Evolutionary conservation across 2,888 invertebrate species (phyloP), one percentile per base, ranked within the genome.

Genomic region (Ophioninae sp.): DNA sequence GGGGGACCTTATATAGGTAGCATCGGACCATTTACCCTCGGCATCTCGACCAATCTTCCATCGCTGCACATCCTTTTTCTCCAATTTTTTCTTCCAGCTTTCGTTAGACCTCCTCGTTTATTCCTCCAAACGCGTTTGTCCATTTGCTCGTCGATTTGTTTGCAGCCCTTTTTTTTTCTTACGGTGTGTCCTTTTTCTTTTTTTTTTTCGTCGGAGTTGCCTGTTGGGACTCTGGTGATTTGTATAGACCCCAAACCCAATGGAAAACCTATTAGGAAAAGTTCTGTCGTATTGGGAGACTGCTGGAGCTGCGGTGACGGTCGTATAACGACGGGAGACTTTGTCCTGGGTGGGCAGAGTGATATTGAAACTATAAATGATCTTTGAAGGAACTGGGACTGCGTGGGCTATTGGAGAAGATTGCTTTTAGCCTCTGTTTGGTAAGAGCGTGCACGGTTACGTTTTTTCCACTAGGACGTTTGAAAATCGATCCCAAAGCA

Each of bases 1-100:
- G 86, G 67, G 64, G 72, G 71, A 77, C 73, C 61, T 77, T 77
- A 73, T 41, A 41, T n/a, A n/a, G 72, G 79, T 69, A 63, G 76
- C 73, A n/a, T 63, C 44, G 72, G 61, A 75, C 56, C 68, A n/a
- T 56, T 77, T 64, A 8, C 44, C 68, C 59, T 72, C 74, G 64
- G 37, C 79, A 76, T 67, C 77, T 56, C 73, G 68, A 74, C 63
- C 83, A 64, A 80, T 80, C 73, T 74, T 58, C 67, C 69, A 58
- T 73, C 68, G n/a, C 73, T n/a, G 22, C 58, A 59, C 63, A n/a
- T 44, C 63, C 61, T 68, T 82, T 81, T 77, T 76, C 65, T 30
- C 44, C 58, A 41, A 20, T 80, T 71, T 73, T 51, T 79, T 79
- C 22, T 59, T 74, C n/a, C 51, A 0, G n/a, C 73, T 72, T 73